Conservation (phyloP, 2,888 invertebrate species). For the Cryptophagus acutangulus region DNA sequence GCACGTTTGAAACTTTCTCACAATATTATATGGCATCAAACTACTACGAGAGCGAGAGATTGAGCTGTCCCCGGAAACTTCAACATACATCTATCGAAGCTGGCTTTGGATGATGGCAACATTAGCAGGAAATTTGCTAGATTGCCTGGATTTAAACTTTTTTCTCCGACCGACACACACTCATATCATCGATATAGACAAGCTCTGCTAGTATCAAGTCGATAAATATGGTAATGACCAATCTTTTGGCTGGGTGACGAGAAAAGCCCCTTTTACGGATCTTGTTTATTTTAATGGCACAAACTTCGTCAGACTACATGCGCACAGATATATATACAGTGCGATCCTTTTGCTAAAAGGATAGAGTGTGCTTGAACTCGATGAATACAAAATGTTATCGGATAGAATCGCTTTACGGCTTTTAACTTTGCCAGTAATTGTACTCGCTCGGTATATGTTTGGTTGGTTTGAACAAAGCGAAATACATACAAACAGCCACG, state of each 20-base stretch:
- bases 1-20: slow-evolving; percentile 42
- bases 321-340: too few relatives aligned
- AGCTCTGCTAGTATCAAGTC: too few relatives aligned
- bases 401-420: slow-evolving; percentile 16
- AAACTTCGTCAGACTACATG: too few relatives aligned
- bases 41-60: slow-evolving; percentile 24
- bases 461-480: slow-evolving; percentile 19
- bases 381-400: slow-evolving; percentile 21
- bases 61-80: slow-evolving; percentile 31
- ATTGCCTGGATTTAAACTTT: slow-evolving; percentile 39
- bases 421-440: slow-evolving; percentile 19
- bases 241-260: slow-evolving; percentile 30
- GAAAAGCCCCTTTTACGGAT: slow-evolving; percentile 33
- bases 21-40: slow-evolving; percentile 38
- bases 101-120: slow-evolving; percentile 32
- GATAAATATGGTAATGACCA: slow-evolving; percentile 42
- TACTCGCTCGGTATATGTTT: slow-evolving; percentile 12
- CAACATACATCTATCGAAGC: slow-evolving; percentile 16
- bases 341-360: slow-evolving; percentile 18
- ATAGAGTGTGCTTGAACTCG: slow-evolving; percentile 20
- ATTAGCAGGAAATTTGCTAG: slow-evolving; percentile 39
- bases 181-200: too few relatives aligned
- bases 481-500: slow-evolving; percentile 21
- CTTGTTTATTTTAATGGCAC: slow-evolving; percentile 38
- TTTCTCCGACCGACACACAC: too few relatives aligned